Conservation (phyloP, 2,888 invertebrate genomes). For the Allolobophora icterica region DNA sequence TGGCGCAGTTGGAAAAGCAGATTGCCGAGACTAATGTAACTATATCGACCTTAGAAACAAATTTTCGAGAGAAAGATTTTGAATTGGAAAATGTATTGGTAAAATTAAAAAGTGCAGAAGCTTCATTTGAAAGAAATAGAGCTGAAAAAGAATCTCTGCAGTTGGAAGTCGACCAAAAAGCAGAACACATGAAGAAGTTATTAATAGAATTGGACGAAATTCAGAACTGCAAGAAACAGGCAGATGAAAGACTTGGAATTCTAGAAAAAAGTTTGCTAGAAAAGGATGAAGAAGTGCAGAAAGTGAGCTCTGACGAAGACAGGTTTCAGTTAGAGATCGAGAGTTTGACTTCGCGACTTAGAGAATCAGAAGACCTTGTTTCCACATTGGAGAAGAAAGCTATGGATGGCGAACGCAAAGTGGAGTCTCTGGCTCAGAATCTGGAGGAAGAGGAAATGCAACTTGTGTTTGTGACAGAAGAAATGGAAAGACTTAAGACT, state of each 20-base stretch:
- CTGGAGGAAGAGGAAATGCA: conserved; percentile 37
- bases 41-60: neutral
- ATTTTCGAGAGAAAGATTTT: neutral
- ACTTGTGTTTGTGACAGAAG: conserved; percentile 28
- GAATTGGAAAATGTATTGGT: neutral
- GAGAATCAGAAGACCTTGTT: conserved; percentile 19
- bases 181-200: neutral
- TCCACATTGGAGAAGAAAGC: conserved; percentile 30
- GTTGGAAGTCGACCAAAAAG: neutral
- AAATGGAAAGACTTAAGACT: conserved; percentile 32
- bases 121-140: neutral
- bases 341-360: conserved; percentile 7
- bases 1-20: conserved; percentile 24
- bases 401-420: conserved; percentile 33
- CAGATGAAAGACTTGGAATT: conserved; percentile 4
- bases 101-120: neutral
- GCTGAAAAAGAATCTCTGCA: conserved; percentile 1
- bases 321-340: conserved; percentile 29
- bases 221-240: neutral
- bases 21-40: neutral
- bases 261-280: conserved; percentile 30
- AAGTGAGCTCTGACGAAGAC: neutral
- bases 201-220: neutral
- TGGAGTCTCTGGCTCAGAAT: conserved; percentile 37
- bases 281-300: conserved; percentile 33